Percentiles rank a stretch among this genome's conserved stretches.
phyloP scores from a whole-genome alignment of 2,797 vertebrate genomes.

The Neostethus bicornis region DNA sequence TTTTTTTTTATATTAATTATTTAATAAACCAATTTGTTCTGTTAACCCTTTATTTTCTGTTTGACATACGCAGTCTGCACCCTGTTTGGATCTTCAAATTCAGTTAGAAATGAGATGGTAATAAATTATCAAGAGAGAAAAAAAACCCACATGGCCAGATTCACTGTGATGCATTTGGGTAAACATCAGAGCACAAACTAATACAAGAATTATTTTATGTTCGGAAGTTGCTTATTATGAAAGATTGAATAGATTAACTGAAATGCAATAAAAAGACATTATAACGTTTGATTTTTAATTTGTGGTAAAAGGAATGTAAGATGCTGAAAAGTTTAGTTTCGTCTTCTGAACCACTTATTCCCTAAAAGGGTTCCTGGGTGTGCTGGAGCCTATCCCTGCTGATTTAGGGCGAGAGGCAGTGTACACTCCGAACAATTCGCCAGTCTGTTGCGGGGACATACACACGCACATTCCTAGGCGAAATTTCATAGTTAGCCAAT shows the following conservation, averaged over 20 bases:
- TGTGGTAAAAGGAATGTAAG: neutral
- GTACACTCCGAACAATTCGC: no score
- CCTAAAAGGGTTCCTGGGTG: no score
- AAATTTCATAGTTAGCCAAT: no score
- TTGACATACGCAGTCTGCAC: constrained; percentile 26
- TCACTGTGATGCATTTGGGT: constrained; percentile 41
- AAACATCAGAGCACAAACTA: constrained; percentile 53
- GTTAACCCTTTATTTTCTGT: constrained; percentile 26
- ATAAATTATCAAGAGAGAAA: constrained; percentile 32
- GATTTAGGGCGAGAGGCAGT: no score
- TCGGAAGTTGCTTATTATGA: constrained; percentile 14
- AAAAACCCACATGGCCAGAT: constrained; percentile 58
- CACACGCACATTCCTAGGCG: no score
- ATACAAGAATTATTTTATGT: constrained; percentile 47
- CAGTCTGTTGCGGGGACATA: no score
- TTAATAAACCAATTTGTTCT: constrained; percentile 12
- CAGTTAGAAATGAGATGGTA: constrained; percentile 32
- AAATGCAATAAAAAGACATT: constrained; percentile 10
- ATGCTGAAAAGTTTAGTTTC: neutral
- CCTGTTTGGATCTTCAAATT: constrained; percentile 19
- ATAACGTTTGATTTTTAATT: neutral
- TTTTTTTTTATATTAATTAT: constrained; percentile 28
- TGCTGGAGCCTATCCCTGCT: no score
- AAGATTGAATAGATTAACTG: constrained; percentile 17
- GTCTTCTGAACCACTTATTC: neutral